Evolutionary conservation across 2,113 vertebrate species (phyloP), one percentile per base, ranked within the genome.

Genomic region (Myrmecophaga tridactyla): DNA sequence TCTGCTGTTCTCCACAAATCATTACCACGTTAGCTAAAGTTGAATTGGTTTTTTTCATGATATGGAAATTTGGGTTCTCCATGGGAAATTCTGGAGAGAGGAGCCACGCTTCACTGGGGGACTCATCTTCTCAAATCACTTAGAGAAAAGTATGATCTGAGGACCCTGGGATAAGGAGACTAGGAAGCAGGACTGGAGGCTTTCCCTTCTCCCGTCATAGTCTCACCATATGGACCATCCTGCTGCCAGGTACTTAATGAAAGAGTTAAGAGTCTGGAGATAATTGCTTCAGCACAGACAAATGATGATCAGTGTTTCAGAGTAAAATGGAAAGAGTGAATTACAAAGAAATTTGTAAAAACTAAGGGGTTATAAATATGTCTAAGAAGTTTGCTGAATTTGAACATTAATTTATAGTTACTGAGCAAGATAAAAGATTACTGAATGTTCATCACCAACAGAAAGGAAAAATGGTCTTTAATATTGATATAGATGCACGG

Each of bases 1-100:
- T 98, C 96, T 98, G 96, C 97, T 97, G 97, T 97, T 98, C 98
- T 97, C 97, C 98, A 98, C 97, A 98, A 98, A 98, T 98, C 98
- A 98, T 98, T 98, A 98, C 97, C 98, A 98, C 86, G 97, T 98
- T 98, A 98, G 97, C 96, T 98, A 96, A 98, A 98, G 98, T 98
- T 97, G 96, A 98, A 97, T 97, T 98, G 97, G 97, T 96, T 98
- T 98, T 97, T 98, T 95, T 96, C 93, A 90, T 94, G 93, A 97
- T 98, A 98, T 98, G 96, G 97, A 97, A 98, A 98, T 96, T 96
- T 98, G 86, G 67, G 89, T 97, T 97, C 90, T 96, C 96, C 97
- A 97, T 43, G 97, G 91, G 80, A 97, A 56, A n/a, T 86, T 94
- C 85, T 65, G 86, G 78, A 96, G 80, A 94, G 34, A 75, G 85